phyloP scores from a whole-genome alignment of 1,140 invertebrate species.

The Drosophila biarmipes region DNA sequence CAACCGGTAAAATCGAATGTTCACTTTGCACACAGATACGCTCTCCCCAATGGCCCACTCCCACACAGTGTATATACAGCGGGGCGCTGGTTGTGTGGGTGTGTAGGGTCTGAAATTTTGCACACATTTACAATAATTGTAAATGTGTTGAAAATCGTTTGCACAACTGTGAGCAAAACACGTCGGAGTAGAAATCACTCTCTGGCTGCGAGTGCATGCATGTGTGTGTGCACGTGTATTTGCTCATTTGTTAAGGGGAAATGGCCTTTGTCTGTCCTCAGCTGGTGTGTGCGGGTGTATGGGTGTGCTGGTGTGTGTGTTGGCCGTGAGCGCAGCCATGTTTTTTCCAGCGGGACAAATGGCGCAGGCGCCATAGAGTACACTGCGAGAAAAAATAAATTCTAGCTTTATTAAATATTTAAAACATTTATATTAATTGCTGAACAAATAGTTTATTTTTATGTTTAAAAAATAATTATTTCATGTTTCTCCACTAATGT shows the following conservation, averaged over 20 bases:
- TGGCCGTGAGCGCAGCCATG: constrained; percentile 73
- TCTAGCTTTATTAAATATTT: neutral
- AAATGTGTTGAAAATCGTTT: constrained; percentile 84
- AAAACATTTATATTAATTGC: neutral
- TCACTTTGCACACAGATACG: constrained; percentile 56
- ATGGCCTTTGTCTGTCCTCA: constrained; percentile 76
- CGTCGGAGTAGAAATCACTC: constrained; percentile 46
- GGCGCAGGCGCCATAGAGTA: constrained; percentile 58
- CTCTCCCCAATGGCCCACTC: constrained; percentile 16
- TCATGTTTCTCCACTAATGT: too few relatives aligned
- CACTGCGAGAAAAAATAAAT: constrained; percentile 38
- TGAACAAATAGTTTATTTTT: too few relatives aligned
- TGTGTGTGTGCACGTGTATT: constrained; percentile 38
- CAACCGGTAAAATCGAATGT: constrained; percentile 83
- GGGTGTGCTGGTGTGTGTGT: constrained; percentile 19
- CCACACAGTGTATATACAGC: constrained; percentile 31
- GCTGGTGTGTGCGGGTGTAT: constrained; percentile 22
- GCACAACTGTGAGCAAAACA: constrained; percentile 80
- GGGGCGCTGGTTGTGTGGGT: constrained; percentile 19
- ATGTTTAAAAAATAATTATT: too few relatives aligned
- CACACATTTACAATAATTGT: constrained; percentile 83
- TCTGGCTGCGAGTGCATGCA: constrained; percentile 37
- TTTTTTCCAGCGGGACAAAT: constrained; percentile 59
- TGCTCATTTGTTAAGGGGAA: constrained; percentile 79
- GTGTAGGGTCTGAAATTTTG: constrained; percentile 73